Percentiles rank a stretch among this genome's conserved stretches.
Evolutionary conservation across 2,113 vertebrate species (phyloP).

Genomic region (Xiphophorus hellerii): DNA sequence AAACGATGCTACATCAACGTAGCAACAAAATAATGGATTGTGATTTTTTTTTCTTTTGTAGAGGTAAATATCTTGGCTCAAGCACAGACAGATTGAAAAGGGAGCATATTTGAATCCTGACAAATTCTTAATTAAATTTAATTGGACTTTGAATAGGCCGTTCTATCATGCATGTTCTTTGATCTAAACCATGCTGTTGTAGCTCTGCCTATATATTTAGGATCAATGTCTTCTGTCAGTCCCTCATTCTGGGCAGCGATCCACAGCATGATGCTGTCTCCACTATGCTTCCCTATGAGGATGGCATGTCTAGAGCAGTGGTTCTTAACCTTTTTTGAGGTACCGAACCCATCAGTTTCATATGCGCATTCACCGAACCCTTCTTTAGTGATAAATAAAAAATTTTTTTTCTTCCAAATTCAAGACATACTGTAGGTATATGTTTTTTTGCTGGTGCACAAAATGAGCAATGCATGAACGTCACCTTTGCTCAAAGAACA

Average conservation of each 20-base stretch:
- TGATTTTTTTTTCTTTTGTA: too few species aligned
- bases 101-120: not conserved
- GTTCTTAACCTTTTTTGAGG: too few species aligned
- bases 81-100: not conserved
- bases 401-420: too few species aligned
- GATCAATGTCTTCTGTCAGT: not conserved
- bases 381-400: too few species aligned
- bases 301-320: not conserved
- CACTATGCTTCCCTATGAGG: not conserved
- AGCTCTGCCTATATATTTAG: not conserved
- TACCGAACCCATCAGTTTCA: too few species aligned
- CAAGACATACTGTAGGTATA: too few species aligned
- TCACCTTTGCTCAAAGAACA: too few species aligned
- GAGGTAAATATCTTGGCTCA: not conserved
- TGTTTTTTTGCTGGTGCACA: too few species aligned
- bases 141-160: not conserved
- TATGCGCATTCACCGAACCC: too few species aligned
- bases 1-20: not conserved
- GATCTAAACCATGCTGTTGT: not conserved
- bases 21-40: too few species aligned
- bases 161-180: not conserved
- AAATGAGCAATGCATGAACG: too few species aligned
- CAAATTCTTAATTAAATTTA: not conserved
- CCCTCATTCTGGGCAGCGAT: not conserved
- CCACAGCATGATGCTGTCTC: not conserved